These are phyloP conservation scores for Aurelia coerulea DNA, from an alignment of 30 jellyfish, hydroid and myxozoan species.

Conservation along the genomic window DNA sequence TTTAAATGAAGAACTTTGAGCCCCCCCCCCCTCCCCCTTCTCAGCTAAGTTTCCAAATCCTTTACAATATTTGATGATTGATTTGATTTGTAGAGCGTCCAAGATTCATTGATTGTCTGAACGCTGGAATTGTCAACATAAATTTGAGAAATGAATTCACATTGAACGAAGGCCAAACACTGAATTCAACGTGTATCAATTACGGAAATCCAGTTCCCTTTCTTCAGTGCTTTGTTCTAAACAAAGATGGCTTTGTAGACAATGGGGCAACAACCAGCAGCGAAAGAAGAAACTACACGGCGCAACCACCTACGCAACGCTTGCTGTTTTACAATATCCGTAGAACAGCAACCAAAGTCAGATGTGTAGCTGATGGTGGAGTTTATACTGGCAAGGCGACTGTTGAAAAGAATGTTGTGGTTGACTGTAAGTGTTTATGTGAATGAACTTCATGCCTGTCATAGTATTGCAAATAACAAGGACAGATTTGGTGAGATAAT, in stretches of 20 bases:
- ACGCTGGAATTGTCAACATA: background rate
- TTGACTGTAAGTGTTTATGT: background rate
- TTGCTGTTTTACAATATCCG: background rate
- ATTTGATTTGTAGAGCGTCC: background rate
- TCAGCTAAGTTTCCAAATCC: no score
- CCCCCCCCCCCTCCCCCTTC: no score
- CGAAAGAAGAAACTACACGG: background rate
- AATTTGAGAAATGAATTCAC: background rate
- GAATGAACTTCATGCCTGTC: background rate
- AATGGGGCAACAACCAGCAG: background rate
- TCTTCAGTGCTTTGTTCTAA: background rate
- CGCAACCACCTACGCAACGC: background rate
- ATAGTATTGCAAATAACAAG: no score
- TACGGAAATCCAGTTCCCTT: conserved; percentile 9
- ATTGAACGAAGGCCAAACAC: background rate
- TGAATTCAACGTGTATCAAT: background rate
- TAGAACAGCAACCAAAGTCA: background rate
- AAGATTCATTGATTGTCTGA: background rate
- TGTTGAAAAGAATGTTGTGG: background rate
- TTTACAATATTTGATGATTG: no score
- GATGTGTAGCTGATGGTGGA: conserved; percentile 6
- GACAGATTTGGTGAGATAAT: no score
- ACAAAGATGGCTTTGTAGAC: background rate
- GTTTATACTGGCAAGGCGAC: background rate
- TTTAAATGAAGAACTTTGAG: no score